Evolutionary conservation across 2,113 vertebrate genomes (phyloP).

Genomic region (Centrocercus urophasianus): DNA sequence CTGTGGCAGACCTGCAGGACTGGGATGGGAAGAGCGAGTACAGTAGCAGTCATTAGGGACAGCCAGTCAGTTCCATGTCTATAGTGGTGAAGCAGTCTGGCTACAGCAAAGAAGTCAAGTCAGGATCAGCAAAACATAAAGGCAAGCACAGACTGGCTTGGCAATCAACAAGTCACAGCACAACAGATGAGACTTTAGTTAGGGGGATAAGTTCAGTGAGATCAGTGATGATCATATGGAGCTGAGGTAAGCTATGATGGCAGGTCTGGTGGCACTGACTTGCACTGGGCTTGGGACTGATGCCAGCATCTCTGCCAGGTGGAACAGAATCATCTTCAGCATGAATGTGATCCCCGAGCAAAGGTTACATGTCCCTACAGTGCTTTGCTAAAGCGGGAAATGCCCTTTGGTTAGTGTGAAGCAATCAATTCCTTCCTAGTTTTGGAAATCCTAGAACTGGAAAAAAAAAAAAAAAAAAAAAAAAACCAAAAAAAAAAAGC

Average conservation of each 20-base stretch:
- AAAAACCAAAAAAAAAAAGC: not conserved
- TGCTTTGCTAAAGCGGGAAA: not conserved
- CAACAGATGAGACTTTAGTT: not conserved
- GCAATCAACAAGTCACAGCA: not conserved
- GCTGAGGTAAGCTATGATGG: not conserved
- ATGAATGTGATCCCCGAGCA: not conserved
- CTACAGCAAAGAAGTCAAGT: not conserved
- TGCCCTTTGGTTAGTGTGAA: not conserved
- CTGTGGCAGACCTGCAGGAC: not conserved
- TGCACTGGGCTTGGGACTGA: not conserved
- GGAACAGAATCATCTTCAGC: not conserved
- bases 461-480: not conserved
- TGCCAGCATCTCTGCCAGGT: not conserved
- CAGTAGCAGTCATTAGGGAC: not conserved
- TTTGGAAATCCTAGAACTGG: not conserved
- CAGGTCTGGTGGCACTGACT: not conserved
- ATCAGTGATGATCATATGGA: not conserved
- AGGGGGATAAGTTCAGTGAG: not conserved
- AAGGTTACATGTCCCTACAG: not conserved
- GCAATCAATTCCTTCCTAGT: not conserved
- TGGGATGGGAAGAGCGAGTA: not conserved
- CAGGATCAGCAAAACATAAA: accelerated
- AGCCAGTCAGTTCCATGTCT: not conserved
- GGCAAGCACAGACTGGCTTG: not conserved
- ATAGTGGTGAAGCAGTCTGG: not conserved